Evolutionary conservation across 2,888 invertebrate species (phyloP), one percentile per base, ranked within the genome.

Genomic region (Anagyrus pseudococci): DNA sequence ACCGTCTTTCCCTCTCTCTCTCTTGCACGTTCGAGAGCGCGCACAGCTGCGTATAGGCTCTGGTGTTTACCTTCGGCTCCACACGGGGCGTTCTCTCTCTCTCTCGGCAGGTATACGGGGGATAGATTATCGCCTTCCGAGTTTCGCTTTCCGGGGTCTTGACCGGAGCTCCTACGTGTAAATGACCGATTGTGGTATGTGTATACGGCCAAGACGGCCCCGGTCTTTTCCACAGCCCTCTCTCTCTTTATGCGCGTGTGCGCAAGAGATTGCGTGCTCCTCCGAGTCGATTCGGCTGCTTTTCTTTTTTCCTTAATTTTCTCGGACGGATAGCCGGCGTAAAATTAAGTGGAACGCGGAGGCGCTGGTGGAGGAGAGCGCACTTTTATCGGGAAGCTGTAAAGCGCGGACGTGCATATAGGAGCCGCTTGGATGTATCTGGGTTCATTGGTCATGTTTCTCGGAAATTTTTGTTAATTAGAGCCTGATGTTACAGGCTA

Each of bases 101-200:
- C n/a, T n/a, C n/a, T n/a, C n/a, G n/a, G n/a, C 43, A 43, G 23
- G 40, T 54, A 48, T 19, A 29, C 10, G 29, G 13, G 19, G n/a
- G 25, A 6, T 8, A 57, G 62, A 58, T 62, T 58, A 62, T 62
- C 58, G 48, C 62, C 48, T 37, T 43, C 48, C 57, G 58, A 54
- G 57, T 48, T 62, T 41, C 41, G 6, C 29, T 46, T 8, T 2
- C 1, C n/a, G 20, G 25, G 52, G 43, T 15, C 19, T 56, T 22
- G 17, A 22, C 26, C 20, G 25, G 19, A 37, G 40, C n/a, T n/a
- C n/a, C n/a, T n/a, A n/a, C 29, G 57, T 62, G 57, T 62, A 58
- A 54, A 62, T 58, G 62, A 54, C 62, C 62, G 57, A 58, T 58
- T 54, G 62, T 57, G 33, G 29, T 19, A 20, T 29, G 15, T 26